Conservation (phyloP, 2,888 invertebrate species). For the Tinea trinotella region DNA sequence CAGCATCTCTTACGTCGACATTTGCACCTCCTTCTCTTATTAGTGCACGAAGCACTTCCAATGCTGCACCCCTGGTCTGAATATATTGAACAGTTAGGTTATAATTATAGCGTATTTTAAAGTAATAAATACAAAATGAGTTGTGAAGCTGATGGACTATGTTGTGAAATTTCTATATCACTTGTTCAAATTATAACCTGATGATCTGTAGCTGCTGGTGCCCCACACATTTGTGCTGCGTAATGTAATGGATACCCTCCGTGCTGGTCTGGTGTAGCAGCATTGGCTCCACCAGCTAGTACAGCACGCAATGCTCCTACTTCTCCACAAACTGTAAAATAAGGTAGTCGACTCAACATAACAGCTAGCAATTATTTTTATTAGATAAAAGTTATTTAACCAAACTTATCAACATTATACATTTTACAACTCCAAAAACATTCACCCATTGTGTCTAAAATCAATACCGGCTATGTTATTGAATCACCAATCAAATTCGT, state of each 20-base stretch:
- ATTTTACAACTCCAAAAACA: too few relatives aligned
- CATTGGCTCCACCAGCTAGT: constrained; percentile 87
- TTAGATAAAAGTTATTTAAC: too few relatives aligned
- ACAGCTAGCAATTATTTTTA: too few relatives aligned
- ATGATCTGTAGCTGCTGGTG: constrained; percentile 76
- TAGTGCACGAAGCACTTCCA: constrained; percentile 85
- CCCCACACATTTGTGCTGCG: constrained; percentile 97
- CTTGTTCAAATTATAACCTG: constrained; percentile 34
- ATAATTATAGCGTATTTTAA: background rate
- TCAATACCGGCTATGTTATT: background rate
- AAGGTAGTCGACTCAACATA: background rate
- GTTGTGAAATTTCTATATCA: too few relatives aligned
- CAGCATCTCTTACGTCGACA: constrained; percentile 90
- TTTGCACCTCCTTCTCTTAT: constrained; percentile 83
- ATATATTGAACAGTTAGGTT: background rate
- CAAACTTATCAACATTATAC: too few relatives aligned
- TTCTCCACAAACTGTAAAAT: constrained; percentile 88
- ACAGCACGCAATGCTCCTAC: constrained; percentile 89
- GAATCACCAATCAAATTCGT: background rate
- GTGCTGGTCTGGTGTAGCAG: constrained; percentile 91
- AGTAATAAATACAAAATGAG: background rate
- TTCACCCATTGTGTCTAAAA: too few relatives aligned
- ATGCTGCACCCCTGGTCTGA: constrained; percentile 74
- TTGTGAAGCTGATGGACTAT: background rate
- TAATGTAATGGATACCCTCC: constrained; percentile 97